phyloP scores from a whole-genome alignment of 2,113 vertebrate species.

The Corythaixoides concolor region DNA sequence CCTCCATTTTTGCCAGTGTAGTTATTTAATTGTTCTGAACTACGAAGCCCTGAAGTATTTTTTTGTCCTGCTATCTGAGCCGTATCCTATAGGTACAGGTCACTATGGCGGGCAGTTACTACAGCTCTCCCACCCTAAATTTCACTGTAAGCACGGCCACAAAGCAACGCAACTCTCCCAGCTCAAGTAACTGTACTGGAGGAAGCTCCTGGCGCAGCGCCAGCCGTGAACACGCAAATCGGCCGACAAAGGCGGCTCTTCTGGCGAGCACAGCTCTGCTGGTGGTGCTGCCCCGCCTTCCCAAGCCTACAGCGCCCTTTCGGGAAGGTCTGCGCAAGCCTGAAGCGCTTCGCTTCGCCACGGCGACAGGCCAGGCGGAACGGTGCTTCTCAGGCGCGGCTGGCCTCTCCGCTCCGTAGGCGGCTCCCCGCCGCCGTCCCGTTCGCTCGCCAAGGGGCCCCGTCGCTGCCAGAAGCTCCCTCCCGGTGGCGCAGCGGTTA shows the following conservation, averaged over 20 bases:
- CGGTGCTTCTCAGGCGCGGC: too few species aligned
- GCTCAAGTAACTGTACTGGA: too few species aligned
- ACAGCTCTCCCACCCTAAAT: not conserved
- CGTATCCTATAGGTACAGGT: rapidly evolving
- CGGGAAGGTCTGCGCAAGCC: not conserved
- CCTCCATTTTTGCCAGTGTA: rapidly evolving
- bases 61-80: not conserved
- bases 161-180: not conserved
- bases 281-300: not conserved
- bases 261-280: not conserved
- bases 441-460: too few species aligned
- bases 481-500: not conserved
- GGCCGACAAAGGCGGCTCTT: too few species aligned
- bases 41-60: rapidly evolving
- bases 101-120: too few species aligned
- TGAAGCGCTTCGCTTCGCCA: not conserved
- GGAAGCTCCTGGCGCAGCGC: not conserved
- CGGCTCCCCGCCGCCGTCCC: not conserved
- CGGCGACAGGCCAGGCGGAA: not conserved
- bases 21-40: not conserved
- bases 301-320: not conserved
- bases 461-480: not conserved
- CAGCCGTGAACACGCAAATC: not conserved
- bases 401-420: not conserved
- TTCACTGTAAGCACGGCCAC: too few species aligned